Evolutionary conservation across 2,888 invertebrate species (phyloP).

Genomic region (Parapristionchus giblindavisi): DNA sequence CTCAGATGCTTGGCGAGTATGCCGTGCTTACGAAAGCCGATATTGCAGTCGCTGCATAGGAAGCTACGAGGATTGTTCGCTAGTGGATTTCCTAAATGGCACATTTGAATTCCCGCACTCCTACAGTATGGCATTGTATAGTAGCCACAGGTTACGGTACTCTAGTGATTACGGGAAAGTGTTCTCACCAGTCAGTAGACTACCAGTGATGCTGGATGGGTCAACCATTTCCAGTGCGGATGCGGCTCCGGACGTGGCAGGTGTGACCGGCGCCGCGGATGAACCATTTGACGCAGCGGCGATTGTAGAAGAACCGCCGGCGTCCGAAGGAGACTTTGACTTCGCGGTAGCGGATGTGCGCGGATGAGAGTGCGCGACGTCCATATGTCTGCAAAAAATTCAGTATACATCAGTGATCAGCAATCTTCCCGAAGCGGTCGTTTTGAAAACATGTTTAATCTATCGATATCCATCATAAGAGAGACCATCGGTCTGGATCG

Average conservation of each 20-base stretch:
- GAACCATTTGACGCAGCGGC: too few species aligned
- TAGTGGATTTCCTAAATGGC: not conserved
- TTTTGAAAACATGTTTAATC: too few species aligned
- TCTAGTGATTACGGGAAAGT: not conserved
- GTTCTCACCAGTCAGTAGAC: not conserved
- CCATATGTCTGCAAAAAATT: not conserved
- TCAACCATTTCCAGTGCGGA: constrained; percentile 5
- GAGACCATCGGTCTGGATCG: too few species aligned
- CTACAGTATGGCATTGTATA: too few species aligned
- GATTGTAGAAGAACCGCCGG: too few species aligned
- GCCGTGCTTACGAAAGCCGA: constrained; percentile 91
- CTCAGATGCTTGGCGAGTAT: constrained; percentile 95
- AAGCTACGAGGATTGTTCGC: constrained; percentile 87
- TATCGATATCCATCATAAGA: too few species aligned
- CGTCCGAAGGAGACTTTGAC: too few species aligned
- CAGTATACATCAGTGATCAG: too few species aligned
- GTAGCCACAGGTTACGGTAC: not conserved
- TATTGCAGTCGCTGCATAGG: constrained; percentile 92
- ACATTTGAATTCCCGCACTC: too few species aligned
- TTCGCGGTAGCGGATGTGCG: not conserved
- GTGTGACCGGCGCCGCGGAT: too few species aligned
- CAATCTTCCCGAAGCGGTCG: too few species aligned
- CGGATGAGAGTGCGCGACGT: constrained; percentile 18
- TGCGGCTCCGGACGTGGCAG: not conserved
- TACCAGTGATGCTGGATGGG: not conserved